Evolutionary conservation across 2,797 vertebrate species (phyloP).

Genomic region (Adrianichthys oophorus): DNA sequence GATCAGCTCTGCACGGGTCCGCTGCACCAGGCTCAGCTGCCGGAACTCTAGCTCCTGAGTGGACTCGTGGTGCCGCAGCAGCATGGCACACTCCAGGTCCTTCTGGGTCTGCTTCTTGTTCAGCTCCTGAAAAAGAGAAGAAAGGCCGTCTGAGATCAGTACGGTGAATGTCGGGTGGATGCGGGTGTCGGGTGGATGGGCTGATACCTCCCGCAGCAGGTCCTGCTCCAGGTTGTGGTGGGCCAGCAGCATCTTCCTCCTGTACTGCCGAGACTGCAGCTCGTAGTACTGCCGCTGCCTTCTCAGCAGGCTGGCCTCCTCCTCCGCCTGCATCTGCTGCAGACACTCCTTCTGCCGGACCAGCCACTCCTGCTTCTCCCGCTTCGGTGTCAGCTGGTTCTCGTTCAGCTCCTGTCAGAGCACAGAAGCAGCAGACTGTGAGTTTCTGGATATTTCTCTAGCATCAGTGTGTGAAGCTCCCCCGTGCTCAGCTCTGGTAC

Average conservation of each 20-base stretch:
- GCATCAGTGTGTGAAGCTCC: no score
- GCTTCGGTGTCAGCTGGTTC: slow-evolving; percentile 93
- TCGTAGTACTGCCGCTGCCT: slow-evolving; percentile 92
- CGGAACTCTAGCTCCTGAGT: slow-evolving; percentile 91
- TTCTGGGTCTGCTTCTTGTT: slow-evolving; percentile 95
- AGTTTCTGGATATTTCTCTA: background rate
- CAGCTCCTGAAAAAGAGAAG: slow-evolving; percentile 80
- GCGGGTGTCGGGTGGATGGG: no score
- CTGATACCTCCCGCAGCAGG: slow-evolving; percentile 83
- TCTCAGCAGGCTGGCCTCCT: slow-evolving; percentile 86
- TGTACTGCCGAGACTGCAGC: slow-evolving; percentile 90
- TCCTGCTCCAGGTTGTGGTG: slow-evolving; percentile 92
- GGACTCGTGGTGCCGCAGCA: slow-evolving; percentile 90
- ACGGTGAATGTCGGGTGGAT: no score
- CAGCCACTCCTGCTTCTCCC: slow-evolving; percentile 93
- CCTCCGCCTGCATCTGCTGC: slow-evolving; percentile 90
- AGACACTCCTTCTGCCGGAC: slow-evolving; percentile 92
- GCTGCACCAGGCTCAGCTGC: slow-evolving; percentile 88
- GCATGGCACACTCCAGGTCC: slow-evolving; percentile 91
- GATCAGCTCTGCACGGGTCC: slow-evolving; percentile 89
- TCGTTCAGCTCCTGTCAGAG: slow-evolving; percentile 86
- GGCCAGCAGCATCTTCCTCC: slow-evolving; percentile 89
- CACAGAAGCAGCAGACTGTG: background rate
- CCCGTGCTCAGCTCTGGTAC: slow-evolving; percentile 50
- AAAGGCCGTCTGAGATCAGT: no score